Conservation (phyloP, 2,113 vertebrate genomes). For the Trochalopteron elliotii region DNA sequence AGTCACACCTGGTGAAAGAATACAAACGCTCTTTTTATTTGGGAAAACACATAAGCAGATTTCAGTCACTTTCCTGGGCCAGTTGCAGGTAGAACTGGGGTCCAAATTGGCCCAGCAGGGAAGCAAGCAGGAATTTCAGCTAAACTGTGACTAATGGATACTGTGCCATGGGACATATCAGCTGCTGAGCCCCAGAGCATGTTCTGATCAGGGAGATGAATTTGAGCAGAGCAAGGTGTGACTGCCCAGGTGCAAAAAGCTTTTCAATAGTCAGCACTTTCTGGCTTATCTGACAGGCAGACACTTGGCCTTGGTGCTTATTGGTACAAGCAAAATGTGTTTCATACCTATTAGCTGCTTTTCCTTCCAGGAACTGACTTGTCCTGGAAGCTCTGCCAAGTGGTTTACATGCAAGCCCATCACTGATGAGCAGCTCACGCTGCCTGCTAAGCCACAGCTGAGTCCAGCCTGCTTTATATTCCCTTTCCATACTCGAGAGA, state of each 20-base stretch:
- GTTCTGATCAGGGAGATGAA: not conserved
- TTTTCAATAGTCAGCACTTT: not conserved
- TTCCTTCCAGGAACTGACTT: not conserved
- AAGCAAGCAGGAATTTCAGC: not conserved
- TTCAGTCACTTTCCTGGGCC: not conserved
- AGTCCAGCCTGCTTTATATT: not conserved
- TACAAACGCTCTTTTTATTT: constrained; percentile 14
- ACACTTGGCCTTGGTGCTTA: not conserved
- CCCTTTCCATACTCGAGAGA: not conserved
- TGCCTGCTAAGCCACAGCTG: not conserved
- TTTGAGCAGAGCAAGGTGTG: not conserved
- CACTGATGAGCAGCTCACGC: not conserved
- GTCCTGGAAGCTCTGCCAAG: not conserved
- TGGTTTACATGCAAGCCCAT: not conserved
- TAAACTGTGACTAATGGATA: not conserved
- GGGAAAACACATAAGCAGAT: not conserved
- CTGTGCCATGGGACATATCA: not conserved
- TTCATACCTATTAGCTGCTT: not conserved
- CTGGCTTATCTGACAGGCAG: not conserved
- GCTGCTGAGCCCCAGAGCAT: not conserved
- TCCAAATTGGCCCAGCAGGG: not conserved
- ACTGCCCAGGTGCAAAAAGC: not conserved
- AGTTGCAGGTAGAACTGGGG: not conserved
- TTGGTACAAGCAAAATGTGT: not conserved
- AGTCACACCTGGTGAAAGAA: constrained; percentile 6